These are phyloP conservation scores for Thecophora atra DNA, from an alignment of 2,888 invertebrate species.

Conservation along the genomic window DNA sequence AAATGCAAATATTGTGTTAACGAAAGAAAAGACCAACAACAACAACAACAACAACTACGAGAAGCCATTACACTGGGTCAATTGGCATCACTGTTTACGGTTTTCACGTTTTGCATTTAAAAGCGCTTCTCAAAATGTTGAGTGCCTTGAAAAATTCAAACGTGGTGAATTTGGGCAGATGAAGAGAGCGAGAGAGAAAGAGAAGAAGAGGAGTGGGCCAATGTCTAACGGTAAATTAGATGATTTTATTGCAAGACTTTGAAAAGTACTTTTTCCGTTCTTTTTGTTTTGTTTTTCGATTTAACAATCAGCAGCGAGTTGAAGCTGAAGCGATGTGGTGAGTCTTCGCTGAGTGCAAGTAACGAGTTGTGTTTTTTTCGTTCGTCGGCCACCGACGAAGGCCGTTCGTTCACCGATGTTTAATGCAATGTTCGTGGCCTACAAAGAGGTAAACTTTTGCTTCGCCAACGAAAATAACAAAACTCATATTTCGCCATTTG, in stretches of 20 bases:
- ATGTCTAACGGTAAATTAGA: not conserved
- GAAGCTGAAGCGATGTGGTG: not conserved
- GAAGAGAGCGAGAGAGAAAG: no score
- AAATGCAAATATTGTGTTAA: not conserved
- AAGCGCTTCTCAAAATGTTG: not conserved
- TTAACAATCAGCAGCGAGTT: not conserved
- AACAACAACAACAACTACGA: not conserved
- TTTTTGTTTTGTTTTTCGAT: not conserved
- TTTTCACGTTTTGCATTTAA: not conserved
- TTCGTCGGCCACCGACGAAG: no score
- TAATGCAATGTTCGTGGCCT: not conserved
- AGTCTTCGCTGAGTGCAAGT: not conserved
- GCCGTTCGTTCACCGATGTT: slow-evolving; percentile 7
- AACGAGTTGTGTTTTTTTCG: not conserved
- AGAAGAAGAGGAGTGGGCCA: no score
- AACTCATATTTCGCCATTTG: not conserved
- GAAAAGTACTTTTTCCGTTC: no score
- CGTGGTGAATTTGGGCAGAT: not conserved
- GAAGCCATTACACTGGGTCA: not conserved
- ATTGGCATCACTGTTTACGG: no score
- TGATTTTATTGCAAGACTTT: not conserved
- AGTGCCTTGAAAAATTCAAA: not conserved
- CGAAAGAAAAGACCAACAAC: not conserved
- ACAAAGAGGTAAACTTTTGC: not conserved
- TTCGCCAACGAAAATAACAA: not conserved